These are phyloP conservation scores for Uromys caudimaculatus DNA, from an alignment of 2,797 vertebrate genomes.

Conservation along the genomic window DNA sequence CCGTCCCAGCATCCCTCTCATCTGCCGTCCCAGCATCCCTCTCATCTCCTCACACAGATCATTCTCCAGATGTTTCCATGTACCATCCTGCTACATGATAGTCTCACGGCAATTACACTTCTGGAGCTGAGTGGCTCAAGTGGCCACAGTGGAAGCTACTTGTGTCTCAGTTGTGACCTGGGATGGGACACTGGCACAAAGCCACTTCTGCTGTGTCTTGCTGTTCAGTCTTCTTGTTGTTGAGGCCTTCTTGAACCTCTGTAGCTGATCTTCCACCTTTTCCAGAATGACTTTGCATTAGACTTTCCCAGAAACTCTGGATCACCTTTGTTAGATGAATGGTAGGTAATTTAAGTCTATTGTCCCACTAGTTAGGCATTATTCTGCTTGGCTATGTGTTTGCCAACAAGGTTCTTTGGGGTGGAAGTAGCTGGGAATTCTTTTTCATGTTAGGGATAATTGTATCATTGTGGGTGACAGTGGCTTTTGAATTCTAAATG, in stretches of 20 bases:
- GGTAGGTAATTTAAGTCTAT: neutral
- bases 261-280: neutral
- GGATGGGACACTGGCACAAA: neutral
- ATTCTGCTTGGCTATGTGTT: neutral
- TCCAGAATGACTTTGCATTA: neutral
- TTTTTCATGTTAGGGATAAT: slow-evolving; percentile 22
- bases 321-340: neutral
- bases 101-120: neutral
- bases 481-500: slow-evolving; percentile 31
- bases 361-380: neutral
- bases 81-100: neutral
- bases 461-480: neutral
- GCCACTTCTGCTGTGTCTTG: neutral
- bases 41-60: neutral
- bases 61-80: neutral
- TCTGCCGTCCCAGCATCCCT: neutral
- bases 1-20: neutral
- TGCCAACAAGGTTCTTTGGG: neutral
- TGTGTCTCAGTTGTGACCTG: neutral
- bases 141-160: neutral
- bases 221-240: neutral
- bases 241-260: neutral
- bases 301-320: neutral
- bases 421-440: neutral
- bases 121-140: neutral